Conservation (phyloP, 1,140 invertebrate species). For the Psix sp. region DNA sequence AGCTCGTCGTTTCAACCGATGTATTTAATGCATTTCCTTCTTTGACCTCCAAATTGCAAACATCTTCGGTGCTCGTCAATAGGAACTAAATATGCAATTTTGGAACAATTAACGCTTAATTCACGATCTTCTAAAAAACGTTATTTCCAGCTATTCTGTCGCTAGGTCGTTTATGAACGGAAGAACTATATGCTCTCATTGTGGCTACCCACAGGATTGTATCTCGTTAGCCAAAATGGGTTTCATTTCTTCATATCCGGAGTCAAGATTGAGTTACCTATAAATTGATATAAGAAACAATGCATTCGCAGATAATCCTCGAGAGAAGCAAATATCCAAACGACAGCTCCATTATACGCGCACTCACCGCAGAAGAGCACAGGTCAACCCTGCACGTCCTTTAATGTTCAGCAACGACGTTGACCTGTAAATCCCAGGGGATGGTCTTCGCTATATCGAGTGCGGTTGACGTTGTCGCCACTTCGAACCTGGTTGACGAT, state of each 20-base stretch:
- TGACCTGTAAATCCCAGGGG: slow-evolving; percentile 41
- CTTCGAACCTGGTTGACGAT: slow-evolving; percentile 47
- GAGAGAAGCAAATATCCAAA: slow-evolving; percentile 40
- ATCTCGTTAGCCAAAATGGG: too few species aligned
- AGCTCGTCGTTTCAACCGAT: not conserved
- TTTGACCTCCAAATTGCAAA: not conserved
- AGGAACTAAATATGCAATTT: too few species aligned
- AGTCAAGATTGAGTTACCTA: slow-evolving; percentile 36
- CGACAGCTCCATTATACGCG: slow-evolving; percentile 50
- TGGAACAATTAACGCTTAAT: too few species aligned
- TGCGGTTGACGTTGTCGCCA: slow-evolving; percentile 46
- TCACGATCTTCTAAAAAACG: too few species aligned
- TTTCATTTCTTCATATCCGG: slow-evolving; percentile 22
- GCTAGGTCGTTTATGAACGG: too few species aligned
- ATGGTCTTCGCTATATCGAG: slow-evolving; percentile 46
- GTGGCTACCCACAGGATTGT: too few species aligned
- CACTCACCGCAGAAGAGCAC: slow-evolving; percentile 30
- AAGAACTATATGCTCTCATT: too few species aligned
- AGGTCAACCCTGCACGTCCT: slow-evolving; percentile 49
- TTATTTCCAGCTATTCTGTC: too few species aligned
- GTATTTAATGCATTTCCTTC: not conserved
- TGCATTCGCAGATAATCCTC: slow-evolving; percentile 33
- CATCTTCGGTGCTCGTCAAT: too few species aligned
- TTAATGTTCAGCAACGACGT: slow-evolving; percentile 48
- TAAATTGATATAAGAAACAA: slow-evolving; percentile 56